phyloP scores from a whole-genome alignment of 2,113 vertebrate species.

The Orthonyx spaldingii region DNA sequence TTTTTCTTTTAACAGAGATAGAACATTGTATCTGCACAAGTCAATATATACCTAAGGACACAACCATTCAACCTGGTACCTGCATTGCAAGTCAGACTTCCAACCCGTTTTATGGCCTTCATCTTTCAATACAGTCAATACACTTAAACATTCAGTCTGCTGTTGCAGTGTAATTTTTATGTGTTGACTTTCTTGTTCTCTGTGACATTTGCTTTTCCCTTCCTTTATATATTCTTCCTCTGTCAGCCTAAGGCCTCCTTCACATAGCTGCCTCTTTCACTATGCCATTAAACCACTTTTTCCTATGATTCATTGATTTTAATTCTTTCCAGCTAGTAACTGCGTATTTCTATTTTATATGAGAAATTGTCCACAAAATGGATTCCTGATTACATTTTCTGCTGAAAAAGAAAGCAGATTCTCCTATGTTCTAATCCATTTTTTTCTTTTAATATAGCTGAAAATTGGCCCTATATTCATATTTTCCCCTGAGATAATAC shows the following conservation, averaged over 20 bases:
- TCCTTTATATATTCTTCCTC: neutral
- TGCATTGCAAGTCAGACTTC: neutral
- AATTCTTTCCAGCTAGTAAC: neutral
- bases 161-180: neutral
- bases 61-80: neutral
- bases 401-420: neutral
- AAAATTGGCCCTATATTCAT: neutral
- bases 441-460: neutral
- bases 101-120: neutral
- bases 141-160: neutral
- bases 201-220: conserved; percentile 7
- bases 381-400: neutral
- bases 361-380: neutral
- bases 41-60: neutral
- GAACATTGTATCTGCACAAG: neutral
- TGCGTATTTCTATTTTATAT: neutral
- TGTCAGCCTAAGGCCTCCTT: neutral
- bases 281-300: neutral
- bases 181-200: neutral
- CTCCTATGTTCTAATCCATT: neutral
- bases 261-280: neutral
- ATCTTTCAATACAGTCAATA: neutral
- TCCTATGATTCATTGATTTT: neutral
- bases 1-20: neutral
- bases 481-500: neutral